Evolutionary conservation across 2,888 invertebrate species (phyloP), one percentile per base, ranked within the genome.

Genomic region (Cryptosula pallasiana): DNA sequence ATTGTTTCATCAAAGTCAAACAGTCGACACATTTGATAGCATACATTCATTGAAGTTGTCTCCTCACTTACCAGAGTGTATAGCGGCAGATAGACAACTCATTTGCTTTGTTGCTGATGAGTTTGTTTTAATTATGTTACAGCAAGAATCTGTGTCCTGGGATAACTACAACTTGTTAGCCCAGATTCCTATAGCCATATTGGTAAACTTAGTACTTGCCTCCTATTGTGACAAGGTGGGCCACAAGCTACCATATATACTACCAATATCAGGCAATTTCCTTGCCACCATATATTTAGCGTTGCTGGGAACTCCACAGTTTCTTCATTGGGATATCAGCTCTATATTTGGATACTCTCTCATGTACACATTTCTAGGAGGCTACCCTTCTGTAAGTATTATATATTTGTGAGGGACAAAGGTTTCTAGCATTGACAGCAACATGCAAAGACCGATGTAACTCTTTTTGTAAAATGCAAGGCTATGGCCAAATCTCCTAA

Each of bases 171-270:
- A 63, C 34, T 2, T 13, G 9, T 3, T 63, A 20, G 32, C 34
- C 5, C 13, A 25, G 2, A 27, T 63, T 32, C 63, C 63, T 23
- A 27, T 63, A 16, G 13, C 5, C 2, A 32, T 63, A 5, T 23
- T 63, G 3, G 9, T 34, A 27, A 63, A 63, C 63, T 32, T 63
- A 5, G 13, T 63, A 32, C 63, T 63, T 23, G 27, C 25, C 27
- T 63, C 63, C 2, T 63, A 63, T 32, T 63, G 63, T 63, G 63
- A 63, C 63, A 63, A 32, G n/a, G 32, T 63, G 9, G 63, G 63
- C 27, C 63, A 63, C 27, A 63, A 63, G 63, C 63, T 63, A n/a
- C 25, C 63, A 27, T 63, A 63, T 32, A n/a, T 63, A 32, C 63
- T 63, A 27, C 63, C 63, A 29, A 9, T 27, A 13, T 20, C 32